Base-by-base conservation (phyloP, 1,140 invertebrate species). In the Calliphora vicina region DNA sequence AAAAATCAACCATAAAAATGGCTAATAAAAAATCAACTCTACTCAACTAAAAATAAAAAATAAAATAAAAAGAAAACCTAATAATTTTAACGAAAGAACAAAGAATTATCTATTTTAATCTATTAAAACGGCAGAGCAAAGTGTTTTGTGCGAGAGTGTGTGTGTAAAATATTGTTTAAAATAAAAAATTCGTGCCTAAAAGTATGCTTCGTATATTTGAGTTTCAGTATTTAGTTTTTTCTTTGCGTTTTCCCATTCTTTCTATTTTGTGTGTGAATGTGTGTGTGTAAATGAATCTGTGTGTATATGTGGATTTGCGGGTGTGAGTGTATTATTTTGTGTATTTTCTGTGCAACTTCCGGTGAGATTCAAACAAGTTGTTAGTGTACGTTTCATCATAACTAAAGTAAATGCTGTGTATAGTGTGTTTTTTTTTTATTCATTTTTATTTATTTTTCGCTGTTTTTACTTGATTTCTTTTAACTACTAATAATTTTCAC, bases 311-410 rank as follows among this genome's bases (percentile, higher is more conserved):
- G n/a, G 5, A 10, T 35, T 4, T 29, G 73, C 29, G 73, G 17
- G 27, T 35, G 13, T 27, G 35, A 35, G 72, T 29, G 72, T 50
- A 17, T 17, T 50, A 50, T 50, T 50, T 50, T 50, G 45, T 50
- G 45, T 73, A 73, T 67, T 67, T 29, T 42, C 17, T 78, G 74
- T 78, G n/a, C 20, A 78, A 43, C 74, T 78, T 78, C 74, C 74
- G 74, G 45, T 81, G 80, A 81, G 80, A 81, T 81, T 81, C 80
- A 81, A 81, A 81, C 80, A 81, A 81, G 80, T 81, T 81, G 80
- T 81, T 81, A 81, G 80, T 81, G 45, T 78, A 78, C 42, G 42
- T 78, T 76, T 76, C 27, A 35, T 35, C 35, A 35, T 35, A 35
- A 35, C 35, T n/a, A 57, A 57, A 57, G 50, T 57, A 57, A 57